Conservation (phyloP, 1,140 invertebrate species). For the Pogonomyrmex californicus region DNA sequence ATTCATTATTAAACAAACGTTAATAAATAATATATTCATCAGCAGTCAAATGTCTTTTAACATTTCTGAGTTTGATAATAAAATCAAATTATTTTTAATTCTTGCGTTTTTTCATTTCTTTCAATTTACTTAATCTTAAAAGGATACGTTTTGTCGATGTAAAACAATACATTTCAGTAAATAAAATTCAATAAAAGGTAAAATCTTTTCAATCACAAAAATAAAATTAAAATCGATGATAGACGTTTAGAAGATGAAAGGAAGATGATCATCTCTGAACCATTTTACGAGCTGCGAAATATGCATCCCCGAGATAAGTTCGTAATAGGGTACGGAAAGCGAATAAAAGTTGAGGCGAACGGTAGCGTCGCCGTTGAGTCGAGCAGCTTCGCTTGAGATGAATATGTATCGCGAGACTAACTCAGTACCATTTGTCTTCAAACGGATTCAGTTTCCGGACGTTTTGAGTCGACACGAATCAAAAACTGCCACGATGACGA, state of each 20-base stretch:
- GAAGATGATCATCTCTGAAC: neutral
- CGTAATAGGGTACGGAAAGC: conserved; percentile 40
- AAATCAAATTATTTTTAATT: conserved; percentile 9
- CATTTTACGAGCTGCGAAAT: conserved; percentile 50
- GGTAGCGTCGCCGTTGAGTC: conserved; percentile 17
- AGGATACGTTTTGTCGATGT: neutral
- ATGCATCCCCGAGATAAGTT: conserved; percentile 57
- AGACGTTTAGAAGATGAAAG: conserved; percentile 23
- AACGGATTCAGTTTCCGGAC: conserved; percentile 30
- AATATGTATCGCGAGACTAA: conserved; percentile 53
- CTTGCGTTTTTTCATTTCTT: neutral
- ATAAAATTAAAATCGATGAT: conserved; percentile 26
- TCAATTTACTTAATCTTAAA: neutral
- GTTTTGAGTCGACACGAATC: conserved; percentile 44
- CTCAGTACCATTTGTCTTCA: conserved; percentile 42
- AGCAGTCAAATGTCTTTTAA: neutral
- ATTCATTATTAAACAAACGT: neutral
- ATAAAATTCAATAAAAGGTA: neutral
- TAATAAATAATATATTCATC: conserved; percentile 2
- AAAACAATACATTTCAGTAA: conserved; percentile 3
- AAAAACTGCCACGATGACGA: conserved; percentile 37
- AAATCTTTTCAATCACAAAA: neutral
- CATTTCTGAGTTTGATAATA: neutral
- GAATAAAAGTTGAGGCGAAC: conserved; percentile 54
- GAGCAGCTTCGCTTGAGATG: conserved; percentile 27